Evolutionary conservation across 2,797 vertebrate genomes (phyloP).

Genomic region (Fistularia commersonii): DNA sequence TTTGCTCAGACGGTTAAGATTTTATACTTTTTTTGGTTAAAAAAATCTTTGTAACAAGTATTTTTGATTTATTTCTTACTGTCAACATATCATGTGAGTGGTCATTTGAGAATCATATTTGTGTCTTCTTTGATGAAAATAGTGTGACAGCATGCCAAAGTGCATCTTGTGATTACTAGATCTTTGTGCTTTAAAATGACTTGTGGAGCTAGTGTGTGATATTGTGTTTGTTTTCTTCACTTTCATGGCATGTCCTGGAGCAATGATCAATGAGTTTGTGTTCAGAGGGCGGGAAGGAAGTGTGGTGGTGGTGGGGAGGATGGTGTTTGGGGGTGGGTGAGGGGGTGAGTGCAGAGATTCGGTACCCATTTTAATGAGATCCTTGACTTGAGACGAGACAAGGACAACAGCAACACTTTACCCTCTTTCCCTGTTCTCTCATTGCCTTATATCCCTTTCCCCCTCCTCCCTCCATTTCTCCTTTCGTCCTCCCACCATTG

Average conservation of each 20-base stretch:
- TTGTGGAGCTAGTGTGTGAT: constrained; percentile 7
- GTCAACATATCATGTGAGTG: too few relatives aligned
- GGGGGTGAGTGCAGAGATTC: constrained; percentile 39
- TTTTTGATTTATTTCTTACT: too few relatives aligned
- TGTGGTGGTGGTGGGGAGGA: constrained; percentile 9
- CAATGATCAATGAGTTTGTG: constrained; percentile 57
- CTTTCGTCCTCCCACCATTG: constrained; percentile 38
- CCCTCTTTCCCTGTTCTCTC: constrained; percentile 28
- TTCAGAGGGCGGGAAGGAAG: constrained; percentile 31
- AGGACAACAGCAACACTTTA: constrained; percentile 60
- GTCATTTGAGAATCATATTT: too few relatives aligned
- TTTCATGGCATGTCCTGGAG: constrained; percentile 28
- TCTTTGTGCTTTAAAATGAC: constrained; percentile 4
- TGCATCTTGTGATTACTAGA: not conserved
- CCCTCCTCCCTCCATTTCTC: constrained; percentile 8
- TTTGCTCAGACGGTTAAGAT: constrained; percentile 5
- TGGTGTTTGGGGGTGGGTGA: constrained; percentile 15
- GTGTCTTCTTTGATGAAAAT: not conserved
- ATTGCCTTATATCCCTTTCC: constrained; percentile 27
- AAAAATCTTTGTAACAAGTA: too few relatives aligned
- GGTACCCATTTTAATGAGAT: constrained; percentile 75
- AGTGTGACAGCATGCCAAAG: not conserved
- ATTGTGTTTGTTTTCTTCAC: constrained; percentile 21
- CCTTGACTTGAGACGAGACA: constrained; percentile 71
- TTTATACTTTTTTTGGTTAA: too few relatives aligned